Conservation (phyloP, 1,140 invertebrate species). For the Bicyclus anynana region DNA sequence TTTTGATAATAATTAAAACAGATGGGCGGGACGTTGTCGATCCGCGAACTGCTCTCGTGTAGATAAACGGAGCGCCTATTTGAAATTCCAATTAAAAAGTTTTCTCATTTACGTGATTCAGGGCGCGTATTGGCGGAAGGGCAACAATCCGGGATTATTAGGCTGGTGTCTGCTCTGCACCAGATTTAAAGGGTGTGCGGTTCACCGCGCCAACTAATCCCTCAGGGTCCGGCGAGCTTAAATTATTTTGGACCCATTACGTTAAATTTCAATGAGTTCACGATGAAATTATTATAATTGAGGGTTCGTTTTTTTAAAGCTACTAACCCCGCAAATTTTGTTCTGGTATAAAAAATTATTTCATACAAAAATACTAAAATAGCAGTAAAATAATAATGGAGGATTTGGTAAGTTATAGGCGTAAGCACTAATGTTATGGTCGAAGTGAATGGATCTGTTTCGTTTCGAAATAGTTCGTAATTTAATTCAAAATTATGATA, state of each 20-base stretch:
- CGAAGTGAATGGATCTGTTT: too few relatives aligned
- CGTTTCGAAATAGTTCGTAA: too few relatives aligned
- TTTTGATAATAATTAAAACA: slow-evolving; percentile 3
- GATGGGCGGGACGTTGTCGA: slow-evolving; percentile 11
- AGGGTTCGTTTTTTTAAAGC: neutral
- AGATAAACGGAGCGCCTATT: slow-evolving; percentile 66
- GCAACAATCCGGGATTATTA: slow-evolving; percentile 69
- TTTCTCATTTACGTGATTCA: slow-evolving; percentile 76
- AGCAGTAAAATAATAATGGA: too few relatives aligned
- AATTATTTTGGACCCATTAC: slow-evolving; percentile 22
- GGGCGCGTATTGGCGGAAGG: slow-evolving; percentile 59
- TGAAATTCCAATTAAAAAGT: slow-evolving; percentile 77
- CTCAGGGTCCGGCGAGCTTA: slow-evolving; percentile 13
- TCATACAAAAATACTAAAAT: too few relatives aligned
- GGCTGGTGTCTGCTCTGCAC: slow-evolving; percentile 53
- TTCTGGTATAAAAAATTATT: too few relatives aligned
- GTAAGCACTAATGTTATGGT: too few relatives aligned
- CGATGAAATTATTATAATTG: neutral
- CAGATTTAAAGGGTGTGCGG: slow-evolving; percentile 59
- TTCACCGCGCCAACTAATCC: slow-evolving; percentile 55
- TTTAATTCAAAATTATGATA: too few relatives aligned
- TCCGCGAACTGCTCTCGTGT: slow-evolving; percentile 54
- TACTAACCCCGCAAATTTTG: too few relatives aligned
- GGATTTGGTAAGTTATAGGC: too few relatives aligned
- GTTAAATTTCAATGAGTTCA: neutral